Evolutionary conservation across 2,113 vertebrate genomes (phyloP).

Genomic region (Triplophysa rosa): DNA sequence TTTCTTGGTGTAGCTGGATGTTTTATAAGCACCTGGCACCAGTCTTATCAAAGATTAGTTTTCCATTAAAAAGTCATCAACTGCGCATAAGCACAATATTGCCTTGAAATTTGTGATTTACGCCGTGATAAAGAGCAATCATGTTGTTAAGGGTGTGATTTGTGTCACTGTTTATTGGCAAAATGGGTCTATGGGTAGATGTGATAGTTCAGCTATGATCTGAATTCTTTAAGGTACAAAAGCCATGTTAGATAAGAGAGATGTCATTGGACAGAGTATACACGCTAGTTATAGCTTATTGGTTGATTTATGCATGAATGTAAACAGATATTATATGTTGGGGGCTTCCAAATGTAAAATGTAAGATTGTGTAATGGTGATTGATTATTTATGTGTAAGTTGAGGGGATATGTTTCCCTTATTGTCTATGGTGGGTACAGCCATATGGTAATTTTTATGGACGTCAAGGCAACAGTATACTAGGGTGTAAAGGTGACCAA

Average conservation of each 20-base stretch:
- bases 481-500: too few species aligned
- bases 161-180: slow-evolving; percentile 14
- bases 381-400: too few species aligned
- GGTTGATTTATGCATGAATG: too few species aligned
- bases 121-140: slow-evolving; percentile 43
- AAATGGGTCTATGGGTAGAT: slow-evolving; percentile 13
- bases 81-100: slow-evolving; percentile 46
- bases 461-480: too few species aligned
- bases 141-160: slow-evolving; percentile 27
- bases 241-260: slow-evolving; percentile 12
- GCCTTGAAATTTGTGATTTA: slow-evolving; percentile 49
- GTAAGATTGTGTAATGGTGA: too few species aligned
- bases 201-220: not conserved
- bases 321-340: too few species aligned
- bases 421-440: too few species aligned
- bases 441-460: too few species aligned
- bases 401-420: too few species aligned
- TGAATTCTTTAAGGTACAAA: slow-evolving; percentile 17
- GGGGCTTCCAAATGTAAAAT: too few species aligned
- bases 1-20: not conserved
- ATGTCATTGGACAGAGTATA: not conserved
- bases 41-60: slow-evolving; percentile 38
- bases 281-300: too few species aligned
- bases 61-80: slow-evolving; percentile 27
- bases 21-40: slow-evolving; percentile 37